Conservation (phyloP, 2,113 vertebrate genomes). For the Oceanites oceanicus region DNA sequence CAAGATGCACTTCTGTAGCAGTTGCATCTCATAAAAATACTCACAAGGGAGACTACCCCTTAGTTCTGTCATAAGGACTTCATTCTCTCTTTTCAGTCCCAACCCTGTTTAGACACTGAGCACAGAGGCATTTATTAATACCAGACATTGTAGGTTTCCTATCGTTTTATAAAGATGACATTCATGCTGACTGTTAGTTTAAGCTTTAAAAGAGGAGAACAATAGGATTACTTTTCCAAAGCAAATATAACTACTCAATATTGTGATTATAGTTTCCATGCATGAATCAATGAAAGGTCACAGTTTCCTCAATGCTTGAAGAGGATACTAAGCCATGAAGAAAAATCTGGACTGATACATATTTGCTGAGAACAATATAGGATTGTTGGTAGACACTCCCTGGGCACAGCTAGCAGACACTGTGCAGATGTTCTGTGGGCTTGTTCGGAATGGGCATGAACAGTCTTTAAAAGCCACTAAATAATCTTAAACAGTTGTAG, state of each 20-base stretch:
- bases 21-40: slow-evolving; percentile 35
- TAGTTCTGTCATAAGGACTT: slow-evolving; percentile 39
- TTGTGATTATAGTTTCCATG: slow-evolving; percentile 39
- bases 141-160: slow-evolving; percentile 44
- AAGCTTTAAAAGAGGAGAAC: slow-evolving; percentile 53
- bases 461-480: slow-evolving; percentile 44
- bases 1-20: background rate
- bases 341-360: background rate
- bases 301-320: background rate
- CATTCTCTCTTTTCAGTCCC: slow-evolving; percentile 20
- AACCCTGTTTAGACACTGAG: background rate
- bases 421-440: slow-evolving; percentile 54
- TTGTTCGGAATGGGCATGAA: slow-evolving; percentile 51
- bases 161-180: slow-evolving; percentile 44
- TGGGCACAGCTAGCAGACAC: slow-evolving; percentile 19
- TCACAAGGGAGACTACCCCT: background rate
- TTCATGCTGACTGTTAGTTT: slow-evolving; percentile 60
- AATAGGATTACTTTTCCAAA: slow-evolving; percentile 62
- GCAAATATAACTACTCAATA: slow-evolving; percentile 40
- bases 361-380: slow-evolving; percentile 48
- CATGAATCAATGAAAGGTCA: slow-evolving; percentile 49
- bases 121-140: slow-evolving; percentile 54
- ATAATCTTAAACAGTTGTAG: slow-evolving; percentile 56
- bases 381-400: slow-evolving; percentile 21
- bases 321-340: background rate